phyloP scores from a whole-genome alignment of 1,140 invertebrate genomes.

The Formica selysi region DNA sequence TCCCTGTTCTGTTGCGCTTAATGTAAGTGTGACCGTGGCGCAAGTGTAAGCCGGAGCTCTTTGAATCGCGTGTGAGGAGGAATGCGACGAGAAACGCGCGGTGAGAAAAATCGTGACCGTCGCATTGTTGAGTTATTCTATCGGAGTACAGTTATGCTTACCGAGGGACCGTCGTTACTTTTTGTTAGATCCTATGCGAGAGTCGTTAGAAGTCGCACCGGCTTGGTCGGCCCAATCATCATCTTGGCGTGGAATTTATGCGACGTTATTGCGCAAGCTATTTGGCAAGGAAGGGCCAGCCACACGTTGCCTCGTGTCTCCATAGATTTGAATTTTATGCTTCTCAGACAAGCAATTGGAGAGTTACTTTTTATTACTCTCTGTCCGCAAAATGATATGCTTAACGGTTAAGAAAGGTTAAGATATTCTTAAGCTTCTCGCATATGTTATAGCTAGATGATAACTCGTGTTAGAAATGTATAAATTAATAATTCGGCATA shows the following conservation, averaged over 20 bases:
- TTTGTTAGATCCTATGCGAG: constrained; percentile 58
- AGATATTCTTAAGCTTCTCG: neutral
- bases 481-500: constrained; percentile 33
- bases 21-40: constrained; percentile 43
- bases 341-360: constrained; percentile 19
- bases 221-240: constrained; percentile 8
- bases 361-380: constrained; percentile 34
- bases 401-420: neutral
- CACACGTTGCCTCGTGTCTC: neutral
- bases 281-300: neutral
- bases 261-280: neutral
- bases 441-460: neutral
- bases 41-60: constrained; percentile 5
- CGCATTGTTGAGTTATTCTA: constrained; percentile 56
- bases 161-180: constrained; percentile 38
- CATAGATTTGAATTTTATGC: constrained; percentile 56
- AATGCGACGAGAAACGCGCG: constrained; percentile 13
- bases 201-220: neutral
- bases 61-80: constrained; percentile 30
- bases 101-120: constrained; percentile 31
- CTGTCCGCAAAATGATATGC: neutral
- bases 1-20: constrained; percentile 7
- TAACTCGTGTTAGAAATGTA: neutral
- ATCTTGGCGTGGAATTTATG: constrained; percentile 30
- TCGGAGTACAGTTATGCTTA: constrained; percentile 70